Conservation (phyloP, 2,888 invertebrate genomes). For the Melolontha melolontha region DNA sequence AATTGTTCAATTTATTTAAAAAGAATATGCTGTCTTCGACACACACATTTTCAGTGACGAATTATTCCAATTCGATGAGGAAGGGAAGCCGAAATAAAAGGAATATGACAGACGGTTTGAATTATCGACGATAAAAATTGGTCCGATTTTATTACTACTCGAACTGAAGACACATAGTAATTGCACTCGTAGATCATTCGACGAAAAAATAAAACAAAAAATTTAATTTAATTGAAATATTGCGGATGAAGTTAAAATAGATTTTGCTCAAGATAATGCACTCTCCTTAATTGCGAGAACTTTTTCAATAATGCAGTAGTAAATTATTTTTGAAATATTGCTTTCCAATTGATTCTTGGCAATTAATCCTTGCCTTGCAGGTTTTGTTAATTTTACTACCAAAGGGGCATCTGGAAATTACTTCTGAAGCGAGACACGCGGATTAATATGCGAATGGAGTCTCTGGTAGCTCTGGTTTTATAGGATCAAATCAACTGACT, state of each 20-base stretch:
- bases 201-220: not conserved
- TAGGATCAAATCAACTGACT: no score
- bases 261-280: constrained; percentile 10
- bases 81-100: constrained; percentile 2
- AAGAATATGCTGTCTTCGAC: no score
- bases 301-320: no score
- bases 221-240: constrained; percentile 17
- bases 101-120: constrained; percentile 21
- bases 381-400: no score
- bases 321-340: no score
- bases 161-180: constrained; percentile 16
- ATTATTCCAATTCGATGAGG: constrained; percentile 9
- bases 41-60: no score
- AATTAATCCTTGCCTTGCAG: no score
- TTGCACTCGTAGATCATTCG: constrained; percentile 20
- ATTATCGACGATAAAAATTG: constrained; percentile 25
- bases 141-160: constrained; percentile 18
- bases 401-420: no score
- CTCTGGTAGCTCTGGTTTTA: no score
- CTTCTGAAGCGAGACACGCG: no score
- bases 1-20: constrained; percentile 10
- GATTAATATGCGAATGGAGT: no score
- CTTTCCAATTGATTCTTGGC: no score
- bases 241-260: not conserved
- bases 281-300: constrained; percentile 8